These are phyloP conservation scores for Morelia viridis DNA, from an alignment of 2,797 vertebrate genomes.

Conservation along the genomic window DNA sequence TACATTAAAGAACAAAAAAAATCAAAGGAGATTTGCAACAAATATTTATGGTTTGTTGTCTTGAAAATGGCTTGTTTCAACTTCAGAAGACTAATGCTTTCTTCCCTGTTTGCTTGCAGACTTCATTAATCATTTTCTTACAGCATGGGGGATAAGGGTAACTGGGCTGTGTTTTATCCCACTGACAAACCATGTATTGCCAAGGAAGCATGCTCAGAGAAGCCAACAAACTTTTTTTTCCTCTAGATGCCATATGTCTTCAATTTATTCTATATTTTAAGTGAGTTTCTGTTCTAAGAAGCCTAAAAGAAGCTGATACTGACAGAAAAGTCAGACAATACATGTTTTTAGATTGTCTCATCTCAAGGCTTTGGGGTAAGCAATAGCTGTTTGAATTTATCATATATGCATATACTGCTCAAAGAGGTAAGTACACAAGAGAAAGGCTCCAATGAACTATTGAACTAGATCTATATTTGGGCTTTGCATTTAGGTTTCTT, in stretches of 20 bases:
- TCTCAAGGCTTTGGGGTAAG: background rate
- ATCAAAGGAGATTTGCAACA: conserved; percentile 26
- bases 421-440: background rate
- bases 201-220: background rate
- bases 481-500: background rate
- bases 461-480: background rate
- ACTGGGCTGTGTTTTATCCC: background rate
- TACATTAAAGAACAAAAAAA: background rate
- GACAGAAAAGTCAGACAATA: background rate
- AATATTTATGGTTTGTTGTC: conserved; percentile 24
- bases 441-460: background rate
- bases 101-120: conserved; percentile 29
- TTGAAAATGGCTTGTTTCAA: conserved; percentile 25
- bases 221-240: background rate
- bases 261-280: background rate
- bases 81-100: conserved; percentile 32
- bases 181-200: background rate
- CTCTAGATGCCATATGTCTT: background rate
- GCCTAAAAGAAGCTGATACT: background rate
- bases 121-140: conserved; percentile 18
- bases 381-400: background rate
- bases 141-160: background rate
- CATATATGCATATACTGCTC: background rate
- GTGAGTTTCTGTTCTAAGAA: conserved; percentile 7
- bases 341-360: background rate